These are phyloP conservation scores for Tadarida brasiliensis DNA, from an alignment of 2,797 vertebrate genomes.

Conservation along the genomic window DNA sequence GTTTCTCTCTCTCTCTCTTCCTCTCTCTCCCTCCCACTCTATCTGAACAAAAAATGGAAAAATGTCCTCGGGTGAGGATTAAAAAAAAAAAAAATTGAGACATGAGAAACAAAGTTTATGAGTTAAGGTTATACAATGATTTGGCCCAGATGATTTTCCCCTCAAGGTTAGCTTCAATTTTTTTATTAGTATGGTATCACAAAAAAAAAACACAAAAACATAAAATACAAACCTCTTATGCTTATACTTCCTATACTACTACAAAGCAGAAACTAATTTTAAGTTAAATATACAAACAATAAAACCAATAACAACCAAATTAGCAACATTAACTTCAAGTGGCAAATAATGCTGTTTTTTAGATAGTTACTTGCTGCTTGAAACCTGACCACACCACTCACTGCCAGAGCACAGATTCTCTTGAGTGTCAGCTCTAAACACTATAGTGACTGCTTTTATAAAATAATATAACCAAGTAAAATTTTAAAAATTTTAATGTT, in stretches of 20 bases:
- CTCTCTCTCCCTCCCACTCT: no score
- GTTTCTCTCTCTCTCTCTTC: no score
- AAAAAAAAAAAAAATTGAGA: neutral
- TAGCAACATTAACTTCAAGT: conserved; percentile 35
- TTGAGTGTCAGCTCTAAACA: neutral
- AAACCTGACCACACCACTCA: neutral
- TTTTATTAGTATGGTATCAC: neutral
- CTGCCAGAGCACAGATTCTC: neutral
- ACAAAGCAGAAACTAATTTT: conserved; percentile 55
- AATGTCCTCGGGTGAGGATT: no score
- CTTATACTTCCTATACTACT: neutral
- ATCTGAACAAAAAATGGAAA: no score
- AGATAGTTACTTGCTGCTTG: neutral
- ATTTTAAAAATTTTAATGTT: neutral
- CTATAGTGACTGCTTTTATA: neutral
- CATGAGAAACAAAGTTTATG: neutral
- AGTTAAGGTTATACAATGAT: neutral
- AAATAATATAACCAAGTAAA: neutral
- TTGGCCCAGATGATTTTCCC: neutral
- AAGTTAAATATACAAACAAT: conserved; percentile 45
- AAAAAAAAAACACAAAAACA: conserved; percentile 12
- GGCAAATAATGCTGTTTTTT: neutral
- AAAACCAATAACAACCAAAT: conserved; percentile 37
- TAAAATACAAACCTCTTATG: neutral
- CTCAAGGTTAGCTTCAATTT: neutral